Percentiles rank a stretch among this genome's conserved stretches.
Evolutionary conservation across 92 coral and sea anemone species (phyloP).

Genomic region (Pocillopora grandis): DNA sequence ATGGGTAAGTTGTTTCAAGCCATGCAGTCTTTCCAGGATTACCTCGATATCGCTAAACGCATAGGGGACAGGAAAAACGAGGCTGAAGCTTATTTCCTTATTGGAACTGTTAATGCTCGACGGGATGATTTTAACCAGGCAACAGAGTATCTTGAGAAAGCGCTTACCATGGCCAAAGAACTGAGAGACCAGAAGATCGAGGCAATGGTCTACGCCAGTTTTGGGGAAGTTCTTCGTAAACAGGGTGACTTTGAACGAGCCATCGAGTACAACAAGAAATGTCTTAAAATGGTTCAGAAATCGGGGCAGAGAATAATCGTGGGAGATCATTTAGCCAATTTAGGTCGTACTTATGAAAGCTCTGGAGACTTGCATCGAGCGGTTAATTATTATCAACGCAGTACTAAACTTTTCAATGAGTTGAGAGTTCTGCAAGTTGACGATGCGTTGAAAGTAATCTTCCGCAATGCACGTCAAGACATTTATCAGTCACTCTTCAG

Average conservation of each 20-base stretch:
- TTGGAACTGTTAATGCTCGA: neutral
- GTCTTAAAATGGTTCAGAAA: neutral
- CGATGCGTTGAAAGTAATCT: neutral
- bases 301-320: neutral
- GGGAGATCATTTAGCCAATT: too few species aligned
- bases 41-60: neutral
- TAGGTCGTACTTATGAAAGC: neutral
- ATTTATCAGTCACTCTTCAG: neutral
- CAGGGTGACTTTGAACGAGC: neutral
- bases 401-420: neutral
- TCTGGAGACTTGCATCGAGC: neutral
- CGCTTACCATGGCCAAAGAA: neutral
- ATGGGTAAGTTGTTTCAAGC: too few species aligned
- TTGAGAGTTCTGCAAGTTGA: conserved; percentile 6
- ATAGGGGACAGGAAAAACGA: neutral
- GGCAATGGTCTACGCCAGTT: neutral
- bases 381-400: neutral
- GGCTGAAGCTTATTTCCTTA: neutral
- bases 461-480: neutral
- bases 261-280: neutral
- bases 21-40: too few species aligned
- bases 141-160: conserved; percentile 4
- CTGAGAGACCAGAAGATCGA: neutral
- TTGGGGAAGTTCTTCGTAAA: neutral
- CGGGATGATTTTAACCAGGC: neutral